These are phyloP conservation scores for Rallus crepitans DNA, from an alignment of 2,797 vertebrate genomes.

Conservation along the genomic window DNA sequence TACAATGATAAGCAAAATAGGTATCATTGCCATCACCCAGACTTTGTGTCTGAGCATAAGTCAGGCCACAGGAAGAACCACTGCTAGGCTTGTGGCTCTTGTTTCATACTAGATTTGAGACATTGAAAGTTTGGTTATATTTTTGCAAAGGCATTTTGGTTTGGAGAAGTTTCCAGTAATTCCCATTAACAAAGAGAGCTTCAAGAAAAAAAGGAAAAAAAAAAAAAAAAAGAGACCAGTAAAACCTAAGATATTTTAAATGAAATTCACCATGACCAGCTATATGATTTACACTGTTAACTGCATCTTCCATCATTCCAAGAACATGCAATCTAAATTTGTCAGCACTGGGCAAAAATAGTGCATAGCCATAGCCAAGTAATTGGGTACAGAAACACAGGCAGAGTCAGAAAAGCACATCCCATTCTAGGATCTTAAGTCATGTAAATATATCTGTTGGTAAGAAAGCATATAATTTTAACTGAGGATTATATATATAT, in stretches of 20 bases:
- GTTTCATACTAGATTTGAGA: not conserved
- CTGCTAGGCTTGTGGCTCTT: not conserved
- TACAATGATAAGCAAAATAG: not conserved
- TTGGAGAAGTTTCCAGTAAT: slow-evolving; percentile 11
- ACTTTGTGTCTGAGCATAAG: not conserved
- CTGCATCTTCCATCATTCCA: not conserved
- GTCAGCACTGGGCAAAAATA: slow-evolving; percentile 9
- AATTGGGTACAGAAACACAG: not conserved
- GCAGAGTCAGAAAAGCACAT: not conserved
- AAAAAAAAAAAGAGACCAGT: not conserved
- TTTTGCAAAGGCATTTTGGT: not conserved
- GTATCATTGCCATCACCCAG: not conserved
- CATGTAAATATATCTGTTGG: not conserved
- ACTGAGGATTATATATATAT: not conserved
- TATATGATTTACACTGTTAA: not conserved
- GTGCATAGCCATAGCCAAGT: not conserved
- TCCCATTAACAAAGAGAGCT: not conserved
- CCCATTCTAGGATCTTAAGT: not conserved
- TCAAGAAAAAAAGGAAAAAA: not conserved
- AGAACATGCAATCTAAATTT: slow-evolving; percentile 7
- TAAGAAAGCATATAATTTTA: slow-evolving; percentile 17
- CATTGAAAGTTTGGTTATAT: not conserved
- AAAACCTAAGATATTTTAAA: not conserved
- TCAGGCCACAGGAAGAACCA: not conserved
- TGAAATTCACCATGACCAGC: not conserved